phyloP scores from a whole-genome alignment of 2,888 invertebrate genomes.

The Furcula furcula region DNA sequence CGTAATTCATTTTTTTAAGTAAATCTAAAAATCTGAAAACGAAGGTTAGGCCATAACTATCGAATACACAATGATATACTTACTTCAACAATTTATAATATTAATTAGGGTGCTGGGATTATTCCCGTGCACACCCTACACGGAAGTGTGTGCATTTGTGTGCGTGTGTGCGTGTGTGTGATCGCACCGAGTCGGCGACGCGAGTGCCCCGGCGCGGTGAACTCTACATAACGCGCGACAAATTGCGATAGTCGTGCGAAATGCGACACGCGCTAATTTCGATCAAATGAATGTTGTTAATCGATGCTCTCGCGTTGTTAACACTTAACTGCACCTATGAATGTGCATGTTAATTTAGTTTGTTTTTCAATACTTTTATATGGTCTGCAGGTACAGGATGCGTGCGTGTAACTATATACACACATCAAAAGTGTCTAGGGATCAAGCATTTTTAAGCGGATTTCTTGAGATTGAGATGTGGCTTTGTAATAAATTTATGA shows the following conservation, averaged over 20 bases:
- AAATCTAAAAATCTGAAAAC: too few relatives aligned
- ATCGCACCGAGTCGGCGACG: constrained; percentile 51
- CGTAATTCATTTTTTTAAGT: too few relatives aligned
- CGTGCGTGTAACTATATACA: too few relatives aligned
- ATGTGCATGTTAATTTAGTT: neutral
- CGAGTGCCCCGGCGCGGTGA: constrained; percentile 44
- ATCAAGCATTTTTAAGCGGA: too few relatives aligned
- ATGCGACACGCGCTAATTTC: constrained; percentile 50
- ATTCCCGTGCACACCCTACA: neutral
- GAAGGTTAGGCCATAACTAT: too few relatives aligned
- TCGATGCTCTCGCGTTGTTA: constrained; percentile 33
- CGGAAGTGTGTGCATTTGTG: constrained; percentile 8
- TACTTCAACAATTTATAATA: constrained; percentile 1
- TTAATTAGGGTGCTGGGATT: neutral
- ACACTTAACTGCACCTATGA: constrained; percentile 4
- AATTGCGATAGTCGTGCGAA: constrained; percentile 68
- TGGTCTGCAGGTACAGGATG: too few relatives aligned
- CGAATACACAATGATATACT: too few relatives aligned
- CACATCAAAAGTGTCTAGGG: too few relatives aligned
- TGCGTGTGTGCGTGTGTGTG: constrained; percentile 29
- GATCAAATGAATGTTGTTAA: constrained; percentile 40
- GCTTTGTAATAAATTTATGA: too few relatives aligned
- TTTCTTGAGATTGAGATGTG: too few relatives aligned
- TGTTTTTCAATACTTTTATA: too few relatives aligned
- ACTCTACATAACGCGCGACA: constrained; percentile 56